These are phyloP conservation scores for Paramormyrops kingsleyae DNA, from an alignment of 2,113 vertebrate species.

Conservation along the genomic window DNA sequence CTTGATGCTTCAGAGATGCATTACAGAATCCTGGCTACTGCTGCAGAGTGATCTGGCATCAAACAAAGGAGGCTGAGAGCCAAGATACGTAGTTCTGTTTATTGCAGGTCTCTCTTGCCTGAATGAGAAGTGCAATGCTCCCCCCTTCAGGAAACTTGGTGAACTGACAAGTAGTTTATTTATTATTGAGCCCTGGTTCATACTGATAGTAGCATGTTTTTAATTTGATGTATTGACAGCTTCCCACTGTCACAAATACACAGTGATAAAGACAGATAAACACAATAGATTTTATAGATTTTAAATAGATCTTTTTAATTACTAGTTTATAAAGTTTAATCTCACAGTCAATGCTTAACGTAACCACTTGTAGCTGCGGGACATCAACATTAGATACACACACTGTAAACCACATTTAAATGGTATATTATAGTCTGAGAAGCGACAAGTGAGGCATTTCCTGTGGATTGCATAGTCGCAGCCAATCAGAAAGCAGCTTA, in stretches of 20 bases:
- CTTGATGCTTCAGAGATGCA: background rate
- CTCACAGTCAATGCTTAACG: background rate
- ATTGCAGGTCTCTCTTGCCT: background rate
- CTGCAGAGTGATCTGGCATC: background rate
- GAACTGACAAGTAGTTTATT: background rate
- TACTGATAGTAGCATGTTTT: background rate
- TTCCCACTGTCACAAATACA: background rate
- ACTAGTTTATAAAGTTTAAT: background rate
- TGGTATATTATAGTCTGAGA: background rate
- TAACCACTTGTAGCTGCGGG: background rate
- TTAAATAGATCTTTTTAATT: background rate
- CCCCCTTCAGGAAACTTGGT: constrained; percentile 8
- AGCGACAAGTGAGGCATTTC: background rate
- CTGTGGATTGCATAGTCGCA: background rate
- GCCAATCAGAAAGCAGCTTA: background rate
- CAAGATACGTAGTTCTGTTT: background rate
- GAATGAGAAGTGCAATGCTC: constrained; percentile 8
- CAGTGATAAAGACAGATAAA: background rate
- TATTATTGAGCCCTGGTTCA: background rate
- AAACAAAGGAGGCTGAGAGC: background rate
- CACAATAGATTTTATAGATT: background rate
- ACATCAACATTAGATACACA: background rate
- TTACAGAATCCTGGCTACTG: background rate
- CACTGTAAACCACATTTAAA: background rate
- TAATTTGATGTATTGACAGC: background rate